Evolutionary conservation across 2,888 invertebrate genomes (phyloP).

Genomic region (Hypena proboscidalis): DNA sequence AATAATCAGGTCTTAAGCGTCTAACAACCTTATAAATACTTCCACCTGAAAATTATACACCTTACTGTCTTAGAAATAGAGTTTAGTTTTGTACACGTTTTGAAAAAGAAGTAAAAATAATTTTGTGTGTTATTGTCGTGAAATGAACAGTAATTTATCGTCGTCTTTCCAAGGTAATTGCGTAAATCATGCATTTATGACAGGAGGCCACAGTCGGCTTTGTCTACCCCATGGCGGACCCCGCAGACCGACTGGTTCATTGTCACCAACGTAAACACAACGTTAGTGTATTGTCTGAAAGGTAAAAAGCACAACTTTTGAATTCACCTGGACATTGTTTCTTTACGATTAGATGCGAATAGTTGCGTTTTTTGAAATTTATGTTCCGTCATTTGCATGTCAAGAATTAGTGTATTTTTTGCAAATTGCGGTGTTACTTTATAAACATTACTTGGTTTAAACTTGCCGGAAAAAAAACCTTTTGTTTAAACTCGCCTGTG

Average conservation of each 20-base stretch:
- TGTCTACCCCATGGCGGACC: conserved; percentile 70
- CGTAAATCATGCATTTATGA: conserved; percentile 85
- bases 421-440: background rate
- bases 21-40: conserved; percentile 39
- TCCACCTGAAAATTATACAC: conserved; percentile 4
- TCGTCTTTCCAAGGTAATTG: conserved; percentile 78
- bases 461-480: too few species aligned
- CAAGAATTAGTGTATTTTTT: conserved; percentile 1
- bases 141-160: conserved; percentile 80
- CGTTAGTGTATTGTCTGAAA: conserved; percentile 53
- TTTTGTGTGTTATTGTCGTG: conserved; percentile 60
- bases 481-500: too few species aligned
- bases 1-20: conserved; percentile 70
- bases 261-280: conserved; percentile 68
- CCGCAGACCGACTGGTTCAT: conserved; percentile 55
- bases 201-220: conserved; percentile 68
- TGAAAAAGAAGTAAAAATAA: conserved; percentile 30
- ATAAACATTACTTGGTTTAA: too few species aligned
- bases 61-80: conserved; percentile 39
- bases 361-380: background rate
- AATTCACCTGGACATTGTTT: conserved; percentile 36
- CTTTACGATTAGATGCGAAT: conserved; percentile 11
- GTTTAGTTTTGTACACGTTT: conserved; percentile 36
- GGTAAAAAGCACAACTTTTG: conserved; percentile 32
- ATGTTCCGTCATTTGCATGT: background rate